Evolutionary conservation across 1,140 invertebrate genomes (phyloP), one percentile per base, ranked within the genome.

Genomic region (Zaprionus davidi): DNA sequence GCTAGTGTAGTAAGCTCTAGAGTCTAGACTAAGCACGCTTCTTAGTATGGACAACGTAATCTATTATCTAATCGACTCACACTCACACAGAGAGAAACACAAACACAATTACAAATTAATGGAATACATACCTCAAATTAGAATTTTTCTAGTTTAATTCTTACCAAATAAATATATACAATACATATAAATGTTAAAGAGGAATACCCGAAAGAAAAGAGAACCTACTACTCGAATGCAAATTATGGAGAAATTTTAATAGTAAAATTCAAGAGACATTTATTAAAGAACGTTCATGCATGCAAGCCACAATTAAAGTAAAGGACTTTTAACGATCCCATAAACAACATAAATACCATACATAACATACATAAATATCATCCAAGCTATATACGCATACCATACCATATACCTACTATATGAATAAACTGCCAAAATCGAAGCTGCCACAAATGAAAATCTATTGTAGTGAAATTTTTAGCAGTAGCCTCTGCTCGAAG

Each of bases 141-240:
- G 86, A 86, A 90, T 90, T 90, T 90, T 90, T 90, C 86, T 90
- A 90, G 86, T 80, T 91, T 90, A 90, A 90, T 90, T 90, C 87
- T 90, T 90, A 90, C 68, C 86, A 82, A 65, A 85, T 81, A 85
- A 84, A 72, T 13, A 64, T 58, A 51, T 58, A 58, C 28, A 58
- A n/a, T 34, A 81, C 73, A 81, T 85, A 86, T 85, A 82, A 85
- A 85, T 85, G 82, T 85, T 85, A 85, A 69, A 77, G 55, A 55
- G 70, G 46, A 73, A 79, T 63, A 76, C 56, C 31, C 60, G 71
- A 57, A 34, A 17, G n/a, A 57, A 67, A 57, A 67, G 53, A 78
- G 75, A 76, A 78, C 71, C 65, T 78, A 56, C 59, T 71, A 74
- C 74, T 84, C 74, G 76, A 78, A 65, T 76, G 74, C 78, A 72